These are phyloP conservation scores for Xylocopa sonorina DNA, from an alignment of 1,140 invertebrate genomes.

Conservation along the genomic window DNA sequence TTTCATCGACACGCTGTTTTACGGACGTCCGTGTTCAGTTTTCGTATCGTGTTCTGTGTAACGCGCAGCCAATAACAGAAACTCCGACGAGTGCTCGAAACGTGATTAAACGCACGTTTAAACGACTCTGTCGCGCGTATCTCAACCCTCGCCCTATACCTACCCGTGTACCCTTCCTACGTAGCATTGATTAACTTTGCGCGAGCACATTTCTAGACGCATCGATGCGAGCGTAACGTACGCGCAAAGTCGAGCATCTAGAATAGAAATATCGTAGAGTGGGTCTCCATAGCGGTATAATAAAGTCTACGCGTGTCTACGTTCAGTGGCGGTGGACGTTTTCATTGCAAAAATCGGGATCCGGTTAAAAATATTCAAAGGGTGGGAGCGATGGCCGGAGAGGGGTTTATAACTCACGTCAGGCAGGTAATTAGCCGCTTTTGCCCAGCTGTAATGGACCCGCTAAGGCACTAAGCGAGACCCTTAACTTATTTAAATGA, in stretches of 20 bases:
- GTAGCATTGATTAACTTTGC: slow-evolving; percentile 26
- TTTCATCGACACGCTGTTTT: slow-evolving; percentile 2
- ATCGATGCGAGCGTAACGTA: neutral
- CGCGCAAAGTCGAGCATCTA: neutral
- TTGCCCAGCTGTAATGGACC: slow-evolving; percentile 82
- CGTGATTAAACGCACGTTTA: slow-evolving; percentile 1
- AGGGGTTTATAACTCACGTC: slow-evolving; percentile 82
- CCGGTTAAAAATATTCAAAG: slow-evolving; percentile 73
- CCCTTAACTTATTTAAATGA: slow-evolving; percentile 83
- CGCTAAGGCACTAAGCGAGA: slow-evolving; percentile 78
- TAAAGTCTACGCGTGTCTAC: slow-evolving; percentile 20
- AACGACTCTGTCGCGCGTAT: slow-evolving; percentile 3
- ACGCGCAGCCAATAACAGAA: neutral
- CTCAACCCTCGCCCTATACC: neutral
- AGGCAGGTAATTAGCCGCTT: slow-evolving; percentile 82
- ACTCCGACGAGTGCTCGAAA: neutral
- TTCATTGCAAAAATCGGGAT: slow-evolving; percentile 72
- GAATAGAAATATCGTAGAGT: no score
- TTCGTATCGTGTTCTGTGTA: neutral
- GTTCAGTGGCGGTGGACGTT: slow-evolving; percentile 46
- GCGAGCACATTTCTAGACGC: neutral
- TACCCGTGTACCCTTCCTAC: neutral
- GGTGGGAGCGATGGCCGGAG: slow-evolving; percentile 64
- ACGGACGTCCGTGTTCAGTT: slow-evolving; percentile 1
- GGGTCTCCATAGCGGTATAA: slow-evolving; percentile 11